phyloP scores from a whole-genome alignment of 2,113 vertebrate species.

The Psephotus haematonotus region DNA sequence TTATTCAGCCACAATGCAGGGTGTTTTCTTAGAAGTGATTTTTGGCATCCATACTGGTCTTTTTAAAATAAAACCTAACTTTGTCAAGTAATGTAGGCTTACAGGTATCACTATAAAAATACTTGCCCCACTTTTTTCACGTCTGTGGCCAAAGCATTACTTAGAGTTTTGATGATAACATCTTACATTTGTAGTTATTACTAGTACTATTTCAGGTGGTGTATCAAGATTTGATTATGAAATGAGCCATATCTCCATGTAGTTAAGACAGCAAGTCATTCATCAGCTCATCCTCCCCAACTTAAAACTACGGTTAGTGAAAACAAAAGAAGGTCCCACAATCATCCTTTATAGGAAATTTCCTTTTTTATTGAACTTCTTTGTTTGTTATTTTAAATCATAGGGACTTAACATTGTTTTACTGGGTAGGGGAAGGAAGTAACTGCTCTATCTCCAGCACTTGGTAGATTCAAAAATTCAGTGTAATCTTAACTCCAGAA shows the following conservation, averaged over 20 bases:
- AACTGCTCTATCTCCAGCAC: neutral
- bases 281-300: neutral
- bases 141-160: neutral
- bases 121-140: conserved; percentile 29
- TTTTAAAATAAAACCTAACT: conserved; percentile 38
- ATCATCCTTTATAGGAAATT: neutral
- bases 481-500: neutral
- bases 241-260: neutral
- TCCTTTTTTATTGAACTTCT: neutral
- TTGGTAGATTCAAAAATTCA: neutral
- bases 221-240: neutral
- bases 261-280: conserved; percentile 1
- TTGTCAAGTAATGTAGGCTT: conserved; percentile 59
- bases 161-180: neutral
- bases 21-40: conserved; percentile 30
- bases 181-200: neutral
- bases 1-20: neutral
- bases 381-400: neutral
- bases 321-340: neutral
- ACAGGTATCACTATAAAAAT: conserved; percentile 70
- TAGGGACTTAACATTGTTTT: neutral
- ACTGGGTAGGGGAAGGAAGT: neutral
- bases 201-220: neutral
- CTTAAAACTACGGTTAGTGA: neutral
- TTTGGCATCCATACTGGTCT: conserved; percentile 24